Percentiles rank a stretch among this genome's conserved stretches.
Conservation (phyloP, 2,888 invertebrate genomes). For the Drosophila cyrtoloma region DNA sequence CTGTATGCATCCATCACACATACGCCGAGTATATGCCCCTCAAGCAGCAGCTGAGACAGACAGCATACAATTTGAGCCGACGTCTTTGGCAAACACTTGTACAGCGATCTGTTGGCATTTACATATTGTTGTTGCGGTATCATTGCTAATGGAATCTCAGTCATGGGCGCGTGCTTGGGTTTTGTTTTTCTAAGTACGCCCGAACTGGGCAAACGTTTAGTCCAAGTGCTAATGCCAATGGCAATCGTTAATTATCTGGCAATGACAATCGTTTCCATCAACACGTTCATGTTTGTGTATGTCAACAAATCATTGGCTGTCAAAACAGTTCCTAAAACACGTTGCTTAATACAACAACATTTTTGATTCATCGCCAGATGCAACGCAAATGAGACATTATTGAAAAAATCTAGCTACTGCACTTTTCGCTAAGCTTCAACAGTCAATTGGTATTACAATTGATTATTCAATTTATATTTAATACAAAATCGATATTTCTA, state of each 20-base stretch:
- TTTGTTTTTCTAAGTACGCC: not conserved
- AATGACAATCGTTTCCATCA: conserved; percentile 34
- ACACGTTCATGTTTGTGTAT: conserved; percentile 4
- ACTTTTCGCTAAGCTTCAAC: not conserved
- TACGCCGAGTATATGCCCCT: conserved; percentile 14
- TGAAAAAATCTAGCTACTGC: not conserved
- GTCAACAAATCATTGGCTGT: conserved; percentile 5
- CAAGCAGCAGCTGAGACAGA: conserved; percentile 17
- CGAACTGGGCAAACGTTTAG: conserved; percentile 21
- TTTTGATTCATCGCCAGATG: not conserved
- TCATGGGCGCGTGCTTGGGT: conserved; percentile 31
- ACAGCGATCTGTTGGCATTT: conserved; percentile 52
- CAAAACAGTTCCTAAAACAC: conserved; percentile 9
- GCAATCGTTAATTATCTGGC: conserved; percentile 45
- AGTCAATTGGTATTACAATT: not conserved
- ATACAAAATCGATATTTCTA: not conserved
- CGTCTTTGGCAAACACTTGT: conserved; percentile 66
- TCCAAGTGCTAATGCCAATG: conserved; percentile 39
- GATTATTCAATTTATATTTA: not conserved
- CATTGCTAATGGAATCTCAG: conserved; percentile 40
- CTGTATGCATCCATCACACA: conserved; percentile 52
- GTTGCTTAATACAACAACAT: not conserved
- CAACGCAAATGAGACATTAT: not conserved
- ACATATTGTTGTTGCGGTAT: conserved; percentile 29
- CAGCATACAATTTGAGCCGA: conserved; percentile 31